Conservation (phyloP, 2,113 vertebrate species). For the Barnardius zonarius region DNA sequence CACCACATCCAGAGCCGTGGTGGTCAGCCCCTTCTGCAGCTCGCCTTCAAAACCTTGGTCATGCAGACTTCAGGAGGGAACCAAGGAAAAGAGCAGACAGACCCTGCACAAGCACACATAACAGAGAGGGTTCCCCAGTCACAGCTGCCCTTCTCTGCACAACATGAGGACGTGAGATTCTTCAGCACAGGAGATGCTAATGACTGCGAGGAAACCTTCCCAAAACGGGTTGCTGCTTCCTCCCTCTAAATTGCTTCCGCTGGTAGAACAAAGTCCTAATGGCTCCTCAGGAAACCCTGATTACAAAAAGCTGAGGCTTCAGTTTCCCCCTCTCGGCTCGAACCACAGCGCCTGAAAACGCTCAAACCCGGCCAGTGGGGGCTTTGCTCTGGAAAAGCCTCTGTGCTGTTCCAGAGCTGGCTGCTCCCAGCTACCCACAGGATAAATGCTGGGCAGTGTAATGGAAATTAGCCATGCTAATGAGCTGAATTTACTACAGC, state of each 20-base stretch:
- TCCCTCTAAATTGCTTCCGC: slow-evolving; percentile 2
- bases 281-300: slow-evolving; percentile 42
- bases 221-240: not conserved
- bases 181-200: not conserved
- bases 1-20: not conserved
- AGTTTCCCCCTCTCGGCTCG: not conserved
- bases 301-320: slow-evolving; percentile 7
- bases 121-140: not conserved
- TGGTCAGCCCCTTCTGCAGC: not conserved
- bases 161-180: not conserved
- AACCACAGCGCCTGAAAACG: not conserved
- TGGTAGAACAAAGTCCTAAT: not conserved
- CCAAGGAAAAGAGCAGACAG: not conserved
- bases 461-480: slow-evolving; percentile 9
- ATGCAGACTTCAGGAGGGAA: not conserved
- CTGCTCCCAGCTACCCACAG: not conserved
- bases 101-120: not conserved
- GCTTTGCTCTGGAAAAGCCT: not conserved
- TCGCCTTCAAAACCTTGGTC: not conserved
- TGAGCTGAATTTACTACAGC: slow-evolving; percentile 26
- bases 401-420: accelerated
- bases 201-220: not conserved
- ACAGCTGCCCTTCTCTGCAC: not conserved
- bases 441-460: not conserved
- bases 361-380: accelerated